Percentiles rank a stretch among this genome's conserved stretches.
Conservation (phyloP, 2,888 invertebrate genomes). For the Ischnura elegans region DNA sequence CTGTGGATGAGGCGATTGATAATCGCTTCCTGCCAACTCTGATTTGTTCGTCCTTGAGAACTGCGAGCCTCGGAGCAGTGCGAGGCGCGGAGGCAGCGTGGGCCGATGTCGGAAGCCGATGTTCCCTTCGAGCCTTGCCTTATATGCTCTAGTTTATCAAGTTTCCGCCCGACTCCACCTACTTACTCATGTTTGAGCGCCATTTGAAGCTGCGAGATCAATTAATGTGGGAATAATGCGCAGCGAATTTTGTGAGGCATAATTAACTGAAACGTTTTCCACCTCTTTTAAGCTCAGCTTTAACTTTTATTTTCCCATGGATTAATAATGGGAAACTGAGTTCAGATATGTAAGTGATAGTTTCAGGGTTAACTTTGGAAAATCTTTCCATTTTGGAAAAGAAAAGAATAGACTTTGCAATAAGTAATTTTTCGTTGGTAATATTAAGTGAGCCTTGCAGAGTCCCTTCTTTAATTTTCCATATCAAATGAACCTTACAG, state of each 20-base stretch:
- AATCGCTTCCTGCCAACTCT: constrained; percentile 50
- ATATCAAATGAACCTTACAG: too few relatives aligned
- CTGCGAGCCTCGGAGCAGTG: not conserved
- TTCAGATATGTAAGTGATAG: too few relatives aligned
- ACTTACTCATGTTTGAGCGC: not conserved
- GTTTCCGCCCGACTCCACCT: not conserved
- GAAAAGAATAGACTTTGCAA: too few relatives aligned
- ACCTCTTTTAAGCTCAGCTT: too few relatives aligned
- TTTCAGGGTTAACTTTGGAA: too few relatives aligned
- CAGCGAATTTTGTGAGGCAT: not conserved
- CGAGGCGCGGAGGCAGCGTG: constrained; percentile 4
- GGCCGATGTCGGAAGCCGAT: constrained; percentile 22
- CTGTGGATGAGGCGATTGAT: constrained; percentile 30
- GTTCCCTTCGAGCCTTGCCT: not conserved
- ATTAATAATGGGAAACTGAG: too few relatives aligned
- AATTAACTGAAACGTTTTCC: not conserved
- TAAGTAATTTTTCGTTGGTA: too few relatives aligned
- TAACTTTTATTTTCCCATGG: not conserved
- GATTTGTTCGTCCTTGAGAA: constrained; percentile 42
- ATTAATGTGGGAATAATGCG: not conserved
- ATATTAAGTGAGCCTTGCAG: too few relatives aligned
- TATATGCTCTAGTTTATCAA: not conserved
- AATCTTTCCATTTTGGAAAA: too few relatives aligned
- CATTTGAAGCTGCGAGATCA: not conserved
- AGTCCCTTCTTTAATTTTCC: too few relatives aligned